Conservation (phyloP, 53 echinoderm and acorn worm species). For the Arbacia lixula region DNA sequence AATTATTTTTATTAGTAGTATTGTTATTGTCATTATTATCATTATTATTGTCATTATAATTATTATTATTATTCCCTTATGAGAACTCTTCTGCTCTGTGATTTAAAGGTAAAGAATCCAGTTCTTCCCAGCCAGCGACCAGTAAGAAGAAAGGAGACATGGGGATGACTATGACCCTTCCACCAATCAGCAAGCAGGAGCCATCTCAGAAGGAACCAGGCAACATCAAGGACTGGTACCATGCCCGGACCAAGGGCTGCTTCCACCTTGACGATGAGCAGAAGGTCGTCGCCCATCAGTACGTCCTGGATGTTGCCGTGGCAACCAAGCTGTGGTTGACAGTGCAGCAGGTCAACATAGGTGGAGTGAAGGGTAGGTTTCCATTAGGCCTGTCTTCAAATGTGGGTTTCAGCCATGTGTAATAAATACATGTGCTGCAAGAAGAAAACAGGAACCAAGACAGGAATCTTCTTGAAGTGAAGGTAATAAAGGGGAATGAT, state of each 20-base stretch:
- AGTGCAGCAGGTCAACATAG: slow-evolving; percentile 71
- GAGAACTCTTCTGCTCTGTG: too few species aligned
- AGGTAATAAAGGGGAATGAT: too few species aligned
- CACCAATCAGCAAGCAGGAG: slow-evolving; percentile 69
- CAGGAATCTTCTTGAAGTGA: too few species aligned
- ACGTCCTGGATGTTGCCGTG: slow-evolving; percentile 74
- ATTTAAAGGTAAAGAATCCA: too few species aligned
- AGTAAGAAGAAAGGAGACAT: slow-evolving; percentile 41
- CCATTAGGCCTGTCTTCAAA: too few species aligned
- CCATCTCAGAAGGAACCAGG: slow-evolving; percentile 74
- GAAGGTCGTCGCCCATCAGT: slow-evolving; percentile 84
- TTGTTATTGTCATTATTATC: too few species aligned
- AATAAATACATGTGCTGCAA: too few species aligned
- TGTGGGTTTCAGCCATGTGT: too few species aligned
- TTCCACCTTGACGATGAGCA: slow-evolving; percentile 89
- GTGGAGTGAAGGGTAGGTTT: slow-evolving; percentile 67
- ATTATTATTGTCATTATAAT: too few species aligned
- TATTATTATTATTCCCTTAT: too few species aligned
- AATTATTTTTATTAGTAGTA: too few species aligned
- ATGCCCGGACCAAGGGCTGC: slow-evolving; percentile 81
- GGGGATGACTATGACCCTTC: slow-evolving; percentile 61
- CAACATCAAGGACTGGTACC: slow-evolving; percentile 87
- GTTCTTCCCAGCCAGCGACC: background rate
- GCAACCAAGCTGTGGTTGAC: slow-evolving; percentile 87
- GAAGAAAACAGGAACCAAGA: too few species aligned